Evolutionary conservation across 1,140 invertebrate species (phyloP), one percentile per base, ranked within the genome.

Genomic region (Vollenhovia emeryi): DNA sequence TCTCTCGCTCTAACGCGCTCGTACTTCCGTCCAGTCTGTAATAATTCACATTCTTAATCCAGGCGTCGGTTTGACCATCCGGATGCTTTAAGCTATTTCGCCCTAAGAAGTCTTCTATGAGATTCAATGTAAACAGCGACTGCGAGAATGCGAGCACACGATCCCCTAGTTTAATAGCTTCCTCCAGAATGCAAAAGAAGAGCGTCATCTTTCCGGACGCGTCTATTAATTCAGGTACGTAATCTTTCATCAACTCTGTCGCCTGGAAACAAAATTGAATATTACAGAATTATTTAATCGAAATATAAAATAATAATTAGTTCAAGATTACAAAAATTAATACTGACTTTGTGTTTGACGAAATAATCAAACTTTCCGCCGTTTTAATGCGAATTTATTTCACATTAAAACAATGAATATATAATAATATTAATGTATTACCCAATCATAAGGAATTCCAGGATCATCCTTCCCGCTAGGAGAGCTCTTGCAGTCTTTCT

Each of bases 121-220:
- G 95, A 96, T 99, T 98, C 57, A 99, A 95, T 0, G 99, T 99
- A 86, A 99, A 98, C 13, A 99, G 96, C 91, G 98, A 99, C 93
- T 99, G 99, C 91, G 98, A 99, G 93, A 99, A 99, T 3, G 99
- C 96, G n/a, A 99, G 95, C 27, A 99, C 95, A 80, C 99, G 97
- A 95, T 99, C 99, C 3, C 98, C 98, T 43, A 98, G 91, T 73
- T 95, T 95, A 45, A 99, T 97, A 86, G 98, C 98, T 94, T 99
- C 98, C 88, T 98, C 97, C 8, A 99, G 95, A 64, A 99, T 98
- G 78, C 97, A 97, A 93, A 99, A 98, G 86, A 99, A 97, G 33
- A 99, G 96, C 84, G 98, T 96, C 97, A 99, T 99, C 95, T 99
- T 99, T 1, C 98, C 97, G 5, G 98, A 99, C 92, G 99, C 98